Base-by-base conservation (phyloP, 2,888 invertebrate species). In the Archaeoteleia sp. region DNA sequence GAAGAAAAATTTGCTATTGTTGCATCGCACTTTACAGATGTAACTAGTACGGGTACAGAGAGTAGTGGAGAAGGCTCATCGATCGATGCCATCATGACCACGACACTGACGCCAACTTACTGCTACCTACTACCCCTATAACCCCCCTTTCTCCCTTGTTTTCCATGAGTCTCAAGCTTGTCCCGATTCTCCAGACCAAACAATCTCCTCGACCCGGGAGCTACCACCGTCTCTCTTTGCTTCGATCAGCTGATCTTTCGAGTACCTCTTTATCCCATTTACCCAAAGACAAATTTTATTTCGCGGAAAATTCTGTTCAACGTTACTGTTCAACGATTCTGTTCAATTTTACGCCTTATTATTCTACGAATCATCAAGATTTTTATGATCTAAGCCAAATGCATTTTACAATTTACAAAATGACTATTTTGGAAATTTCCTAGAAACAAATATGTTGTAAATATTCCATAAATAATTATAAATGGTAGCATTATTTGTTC, bases 61-160 rank as follows among this genome's bases (percentile, higher is more conserved):
- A 62, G 61, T 48, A 61, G 67, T 72, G 67, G 66, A 57, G 65
- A 60, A 57, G 49, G 73, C 67, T 58, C 51, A 69, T 57, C 76
- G 76, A 78, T 78, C 77, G 74, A 67, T 74, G 76, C 70, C 74
- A 71, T 70, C 72, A 68, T 72, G 61, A 63, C 65, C 65, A 60
- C 67, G 53, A 58, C 71, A 40, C 54, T 66, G 40, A 49, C 66
- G 29, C 45, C 62, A 67, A 72, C 70, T 77, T 74, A 55, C 73
- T 65, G 62, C 65, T 66, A 72, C 58, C 65, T 53, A 63, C 65
- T 48, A 39, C 43, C 37, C 51, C 46, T 61, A 46, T 60, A 55
- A 29, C 43, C 39, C 61, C 46, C 42, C 25, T 42, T 40, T 30
- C 42, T 51, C 45, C 43, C 61, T 55, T 60, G 55, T 66, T 67